Base-by-base conservation (phyloP, 2,113 vertebrate species). In the Callipepla californica region DNA sequence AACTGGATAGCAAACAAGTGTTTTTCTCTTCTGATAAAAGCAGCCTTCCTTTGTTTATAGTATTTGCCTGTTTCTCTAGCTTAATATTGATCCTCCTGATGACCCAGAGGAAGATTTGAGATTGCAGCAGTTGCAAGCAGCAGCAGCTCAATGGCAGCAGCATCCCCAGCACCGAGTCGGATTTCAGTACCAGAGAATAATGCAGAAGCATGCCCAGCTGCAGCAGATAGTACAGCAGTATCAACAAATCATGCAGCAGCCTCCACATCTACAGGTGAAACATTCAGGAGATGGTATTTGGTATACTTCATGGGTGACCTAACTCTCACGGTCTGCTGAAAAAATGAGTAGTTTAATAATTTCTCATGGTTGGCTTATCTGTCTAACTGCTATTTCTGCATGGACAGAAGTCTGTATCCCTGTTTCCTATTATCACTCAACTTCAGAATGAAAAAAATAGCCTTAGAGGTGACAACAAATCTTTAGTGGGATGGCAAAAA, bases 91-190 rank as follows among this genome's bases (percentile, higher is more conserved):
- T 78, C 95, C 97, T 57, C 82, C 98, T 7, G 98, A 98, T 89
- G 98, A 99, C 88, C 98, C 99, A 1, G 99, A 98, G 76, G 99
- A 99, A 95, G 98, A 98, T 42, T 98, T 98, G 70, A 98, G 99
- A 47, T 97, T 99, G 85, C 98, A 99, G 90, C 98, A 99, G 76
- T 94, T 99, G 80, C 99, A 99, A 94, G 99, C 97, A 0, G 99
- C 99, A 67, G 99, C 99, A 23, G 99, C 99, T 42, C 99, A 99
- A 59, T 99, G 99, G 99, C 99, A 99, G 93, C 99, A 99, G 83
- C 99, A 99, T 72, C 99, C 99, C 83, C 99, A 99, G 47, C 99
- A 99, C 66, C 98, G 98, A 22, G 98, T 98, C 4, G 98, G 98
- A 38, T 98, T 98, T 95, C 99, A 99, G 9, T 99, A 99, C 96